phyloP scores from a whole-genome alignment of 2,888 invertebrate genomes.

The Eristalis pertinax region DNA sequence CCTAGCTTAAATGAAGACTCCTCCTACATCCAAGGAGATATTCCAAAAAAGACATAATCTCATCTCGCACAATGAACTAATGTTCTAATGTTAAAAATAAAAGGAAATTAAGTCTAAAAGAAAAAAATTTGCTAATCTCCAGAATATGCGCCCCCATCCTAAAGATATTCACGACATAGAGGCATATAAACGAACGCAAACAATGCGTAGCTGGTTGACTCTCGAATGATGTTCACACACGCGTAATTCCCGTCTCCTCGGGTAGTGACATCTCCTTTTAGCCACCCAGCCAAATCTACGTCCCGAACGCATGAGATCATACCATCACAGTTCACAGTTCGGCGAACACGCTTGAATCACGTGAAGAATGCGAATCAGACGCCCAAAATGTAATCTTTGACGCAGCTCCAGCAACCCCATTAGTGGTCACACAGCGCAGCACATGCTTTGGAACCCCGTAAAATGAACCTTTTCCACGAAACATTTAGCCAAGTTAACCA shows the following conservation, averaged over 20 bases:
- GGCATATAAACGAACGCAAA: not conserved
- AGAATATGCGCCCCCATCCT: not conserved
- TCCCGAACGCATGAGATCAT: not conserved
- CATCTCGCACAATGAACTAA: not conserved
- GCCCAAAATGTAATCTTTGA: slow-evolving; percentile 1
- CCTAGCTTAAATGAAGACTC: no score
- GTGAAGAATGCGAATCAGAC: not conserved
- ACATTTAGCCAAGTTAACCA: not conserved
- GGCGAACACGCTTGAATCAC: not conserved
- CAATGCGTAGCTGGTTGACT: not conserved
- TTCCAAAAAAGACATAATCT: no score
- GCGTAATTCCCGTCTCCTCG: not conserved
- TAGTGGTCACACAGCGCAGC: not conserved
- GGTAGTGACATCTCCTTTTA: not conserved
- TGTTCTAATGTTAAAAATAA: not conserved
- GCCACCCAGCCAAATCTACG: not conserved
- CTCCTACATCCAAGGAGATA: no score
- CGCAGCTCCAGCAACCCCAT: not conserved
- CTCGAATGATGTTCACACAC: not conserved
- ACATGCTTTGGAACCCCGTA: not conserved
- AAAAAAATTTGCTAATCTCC: not conserved
- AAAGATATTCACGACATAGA: not conserved
- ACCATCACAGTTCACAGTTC: not conserved
- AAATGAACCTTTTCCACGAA: slow-evolving; percentile 19
- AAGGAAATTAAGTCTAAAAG: not conserved